Evolutionary conservation across 2,888 invertebrate species (phyloP).

Genomic region (Macrosiphum euphorbiae): DNA sequence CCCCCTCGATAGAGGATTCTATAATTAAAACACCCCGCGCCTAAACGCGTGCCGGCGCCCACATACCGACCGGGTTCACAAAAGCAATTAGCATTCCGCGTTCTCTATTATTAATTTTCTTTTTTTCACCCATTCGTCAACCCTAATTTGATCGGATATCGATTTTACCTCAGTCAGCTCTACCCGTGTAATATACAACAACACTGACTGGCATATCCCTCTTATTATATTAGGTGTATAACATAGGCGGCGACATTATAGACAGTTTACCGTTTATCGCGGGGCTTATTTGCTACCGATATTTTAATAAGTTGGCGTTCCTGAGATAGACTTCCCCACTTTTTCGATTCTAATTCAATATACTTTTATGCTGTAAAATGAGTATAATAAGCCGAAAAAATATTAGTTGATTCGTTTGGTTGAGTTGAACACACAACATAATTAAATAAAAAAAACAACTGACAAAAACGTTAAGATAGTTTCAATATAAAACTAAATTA

Average conservation of each 20-base stretch:
- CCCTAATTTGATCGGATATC: constrained; percentile 57
- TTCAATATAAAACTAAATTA: neutral
- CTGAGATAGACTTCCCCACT: neutral
- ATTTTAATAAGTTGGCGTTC: neutral
- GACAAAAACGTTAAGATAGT: neutral
- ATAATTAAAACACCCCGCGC: constrained; percentile 61
- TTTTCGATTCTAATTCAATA: neutral
- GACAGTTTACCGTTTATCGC: neutral
- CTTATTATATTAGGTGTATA: neutral
- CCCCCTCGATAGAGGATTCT: constrained; percentile 46
- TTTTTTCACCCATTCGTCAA: constrained; percentile 18
- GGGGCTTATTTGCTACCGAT: neutral
- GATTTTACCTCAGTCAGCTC: constrained; percentile 29
- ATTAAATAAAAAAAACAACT: neutral
- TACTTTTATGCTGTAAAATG: neutral
- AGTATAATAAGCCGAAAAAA: neutral
- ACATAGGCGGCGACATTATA: neutral
- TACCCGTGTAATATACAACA: neutral
- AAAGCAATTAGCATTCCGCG: constrained; percentile 58
- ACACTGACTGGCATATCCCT: neutral
- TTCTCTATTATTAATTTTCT: constrained; percentile 55
- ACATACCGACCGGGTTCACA: constrained; percentile 56
- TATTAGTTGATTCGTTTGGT: neutral
- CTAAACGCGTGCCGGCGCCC: neutral
- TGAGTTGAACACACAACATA: neutral